Evolutionary conservation across 2,888 invertebrate genomes (phyloP), one percentile per base, ranked within the genome.

Genomic region (Pyrocoelia pectoralis): DNA sequence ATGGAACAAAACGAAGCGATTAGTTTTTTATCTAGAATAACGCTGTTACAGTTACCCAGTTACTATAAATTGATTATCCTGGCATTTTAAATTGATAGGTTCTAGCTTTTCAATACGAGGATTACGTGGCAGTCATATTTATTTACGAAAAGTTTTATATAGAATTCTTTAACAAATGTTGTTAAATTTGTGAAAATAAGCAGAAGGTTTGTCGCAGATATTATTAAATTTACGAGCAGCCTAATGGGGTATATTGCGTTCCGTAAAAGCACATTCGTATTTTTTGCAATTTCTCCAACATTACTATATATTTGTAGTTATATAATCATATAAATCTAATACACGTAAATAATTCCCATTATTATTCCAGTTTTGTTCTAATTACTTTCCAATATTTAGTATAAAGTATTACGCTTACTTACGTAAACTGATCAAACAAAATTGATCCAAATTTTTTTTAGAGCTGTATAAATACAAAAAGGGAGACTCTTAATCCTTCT

Each of bases 181-280:
- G 24, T 24, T 24, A 43, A 43, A 43, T 43, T 43, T 15, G 41
- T 13, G 3, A 43, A 43, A 43, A 12, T 43, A 1, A 14, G 41
- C 15, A 15, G 15, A 43, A 38, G 38, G 12, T 15, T 24, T 15
- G 13, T 43, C 41, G 13, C 13, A 3, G 15, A 15, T 13, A 12
- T 43, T 43, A 43, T 43, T 43, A 43, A 43, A 43, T 43, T 43
- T 43, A 15, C 8, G 33, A n/a, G 24, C 8, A 24, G 24, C 4
- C 24, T 24, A 24, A 33, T 33, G n/a, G n/a, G 2, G n/a, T 2
- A 33, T 33, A 10, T 33, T 33, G 33, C 33, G 8, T 33, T 33
- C 33, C 10, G 2, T 10, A n/a, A 33, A 33, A 33, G 33, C n/a
- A 8, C 33, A 33, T 6, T 33, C 4, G 24, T 24, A 24, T 24